Conservation (phyloP, 2,113 vertebrate species). For the Todiramphus chloris region DNA sequence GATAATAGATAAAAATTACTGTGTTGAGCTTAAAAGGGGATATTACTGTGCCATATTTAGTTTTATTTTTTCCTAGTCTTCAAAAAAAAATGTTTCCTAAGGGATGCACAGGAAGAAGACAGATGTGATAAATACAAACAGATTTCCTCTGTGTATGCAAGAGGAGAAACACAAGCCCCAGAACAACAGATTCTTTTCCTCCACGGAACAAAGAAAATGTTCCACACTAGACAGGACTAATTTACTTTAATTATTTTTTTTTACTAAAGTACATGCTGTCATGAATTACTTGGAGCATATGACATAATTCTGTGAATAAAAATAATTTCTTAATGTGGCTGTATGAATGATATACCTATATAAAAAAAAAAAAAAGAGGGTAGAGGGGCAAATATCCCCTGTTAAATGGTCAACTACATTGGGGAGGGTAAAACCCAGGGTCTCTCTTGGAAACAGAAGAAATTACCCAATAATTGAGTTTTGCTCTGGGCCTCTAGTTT, state of each 20-base stretch:
- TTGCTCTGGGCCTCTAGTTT: neutral
- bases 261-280: neutral
- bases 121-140: constrained; percentile 33
- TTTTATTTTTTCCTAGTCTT: constrained; percentile 13
- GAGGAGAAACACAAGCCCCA: neutral
- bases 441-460: neutral
- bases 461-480: accelerated
- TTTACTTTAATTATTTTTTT: neutral
- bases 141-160: constrained; percentile 26
- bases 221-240: neutral
- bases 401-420: neutral
- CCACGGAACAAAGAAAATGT: neutral
- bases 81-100: constrained; percentile 19
- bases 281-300: neutral
- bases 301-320: neutral
- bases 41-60: constrained; percentile 29
- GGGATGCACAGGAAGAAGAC: constrained; percentile 1
- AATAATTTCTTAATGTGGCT: neutral
- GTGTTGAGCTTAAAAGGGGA: constrained; percentile 28
- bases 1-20: constrained; percentile 56
- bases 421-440: neutral
- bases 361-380: neutral
- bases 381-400: neutral
- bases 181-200: neutral
- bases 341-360: neutral